These are phyloP conservation scores for Lampropteryx suffumata DNA, from an alignment of 2,888 invertebrate species.

Conservation along the genomic window DNA sequence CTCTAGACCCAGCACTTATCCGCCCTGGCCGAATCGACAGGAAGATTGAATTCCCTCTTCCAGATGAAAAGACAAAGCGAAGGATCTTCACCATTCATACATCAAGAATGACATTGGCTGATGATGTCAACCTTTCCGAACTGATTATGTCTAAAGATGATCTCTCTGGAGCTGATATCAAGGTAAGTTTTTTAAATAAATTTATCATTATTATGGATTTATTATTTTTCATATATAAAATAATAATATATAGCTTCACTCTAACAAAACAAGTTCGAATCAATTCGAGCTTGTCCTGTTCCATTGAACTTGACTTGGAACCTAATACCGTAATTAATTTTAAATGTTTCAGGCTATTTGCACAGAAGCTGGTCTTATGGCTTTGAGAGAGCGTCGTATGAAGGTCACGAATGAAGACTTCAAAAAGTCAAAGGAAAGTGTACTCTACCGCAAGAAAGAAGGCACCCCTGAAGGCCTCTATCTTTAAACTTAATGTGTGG, in stretches of 20 bases:
- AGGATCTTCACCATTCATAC: constrained; percentile 99
- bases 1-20: constrained; percentile 98
- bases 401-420: constrained; percentile 99
- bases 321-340: too few species aligned
- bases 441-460: constrained; percentile 99
- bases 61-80: constrained; percentile 99
- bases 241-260: too few species aligned
- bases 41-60: constrained; percentile 99
- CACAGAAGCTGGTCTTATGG: constrained; percentile 99
- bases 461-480: constrained; percentile 99
- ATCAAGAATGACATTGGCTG: constrained; percentile 98
- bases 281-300: too few species aligned
- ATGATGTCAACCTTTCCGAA: constrained; percentile 98
- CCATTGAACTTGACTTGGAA: too few species aligned
- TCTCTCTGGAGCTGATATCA: constrained; percentile 98
- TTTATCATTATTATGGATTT: too few species aligned
- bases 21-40: constrained; percentile 99
- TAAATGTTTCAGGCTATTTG: constrained; percentile 92
- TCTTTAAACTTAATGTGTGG: constrained; percentile 84
- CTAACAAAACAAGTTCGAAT: too few species aligned
- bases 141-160: constrained; percentile 99
- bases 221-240: too few species aligned
- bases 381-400: constrained; percentile 98
- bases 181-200: constrained; percentile 75
- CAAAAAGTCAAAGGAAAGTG: constrained; percentile 99